Conservation (phyloP, 2,113 vertebrate species). For the Colossoma macropomum region DNA sequence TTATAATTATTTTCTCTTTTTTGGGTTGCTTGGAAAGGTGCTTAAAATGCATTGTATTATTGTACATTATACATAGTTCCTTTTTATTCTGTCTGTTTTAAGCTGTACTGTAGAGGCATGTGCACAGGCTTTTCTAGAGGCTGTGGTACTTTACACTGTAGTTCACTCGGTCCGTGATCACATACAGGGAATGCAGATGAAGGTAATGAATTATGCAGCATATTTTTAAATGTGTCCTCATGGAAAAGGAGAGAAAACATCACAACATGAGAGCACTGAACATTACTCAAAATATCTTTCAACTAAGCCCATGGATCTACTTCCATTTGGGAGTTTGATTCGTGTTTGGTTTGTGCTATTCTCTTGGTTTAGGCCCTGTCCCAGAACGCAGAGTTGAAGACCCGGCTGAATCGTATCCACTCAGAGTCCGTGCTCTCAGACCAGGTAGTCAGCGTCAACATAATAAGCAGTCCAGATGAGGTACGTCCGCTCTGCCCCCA, state of each 20-base stretch:
- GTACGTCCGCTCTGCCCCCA: conserved; percentile 75
- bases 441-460: conserved; percentile 98
- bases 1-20: too few relatives aligned
- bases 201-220: not conserved
- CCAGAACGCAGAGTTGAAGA: conserved; percentile 97
- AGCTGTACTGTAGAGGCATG: too few relatives aligned
- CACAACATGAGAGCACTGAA: not conserved
- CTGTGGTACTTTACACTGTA: not conserved
- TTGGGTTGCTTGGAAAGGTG: too few relatives aligned
- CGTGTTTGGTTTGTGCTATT: not conserved
- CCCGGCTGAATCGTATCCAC: conserved; percentile 96
- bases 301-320: too few relatives aligned
- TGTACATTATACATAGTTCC: too few relatives aligned
- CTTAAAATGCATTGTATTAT: too few relatives aligned
- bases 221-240: not conserved
- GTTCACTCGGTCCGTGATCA: not conserved
- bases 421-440: conserved; percentile 95
- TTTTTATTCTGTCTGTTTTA: too few relatives aligned
- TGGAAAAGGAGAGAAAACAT: not conserved
- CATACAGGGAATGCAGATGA: not conserved
- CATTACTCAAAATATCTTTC: not conserved
- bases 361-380: conserved; percentile 84
- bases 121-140: not conserved
- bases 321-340: not conserved
- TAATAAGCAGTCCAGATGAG: conserved; percentile 97